Evolutionary conservation across 2,113 vertebrate genomes (phyloP).

Genomic region (Cygnus atratus): DNA sequence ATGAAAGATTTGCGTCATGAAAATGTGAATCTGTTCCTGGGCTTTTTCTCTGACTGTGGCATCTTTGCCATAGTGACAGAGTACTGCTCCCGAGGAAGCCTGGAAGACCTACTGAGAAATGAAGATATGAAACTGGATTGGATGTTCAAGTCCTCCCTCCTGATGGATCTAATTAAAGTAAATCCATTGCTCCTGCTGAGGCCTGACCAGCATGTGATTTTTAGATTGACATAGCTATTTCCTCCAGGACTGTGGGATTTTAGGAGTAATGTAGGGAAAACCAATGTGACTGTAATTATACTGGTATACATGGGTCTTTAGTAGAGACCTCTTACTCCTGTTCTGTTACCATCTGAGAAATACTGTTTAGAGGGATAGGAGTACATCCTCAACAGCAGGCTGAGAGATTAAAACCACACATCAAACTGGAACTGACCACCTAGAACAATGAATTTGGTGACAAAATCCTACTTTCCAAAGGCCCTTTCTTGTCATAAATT

Average conservation of each 20-base stretch:
- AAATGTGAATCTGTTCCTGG: constrained; percentile 90
- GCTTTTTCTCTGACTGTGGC: constrained; percentile 86
- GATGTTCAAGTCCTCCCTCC: constrained; percentile 95
- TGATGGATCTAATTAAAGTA: constrained; percentile 94
- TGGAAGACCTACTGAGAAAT: constrained; percentile 90
- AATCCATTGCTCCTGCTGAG: not conserved
- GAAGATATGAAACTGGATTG: constrained; percentile 91
- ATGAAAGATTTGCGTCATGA: constrained; percentile 92
- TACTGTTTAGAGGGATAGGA: not conserved
- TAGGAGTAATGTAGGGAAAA: not conserved
- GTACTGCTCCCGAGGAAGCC: constrained; percentile 89
- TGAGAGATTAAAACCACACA: not conserved
- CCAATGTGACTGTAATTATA: not conserved
- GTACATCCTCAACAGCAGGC: not conserved
- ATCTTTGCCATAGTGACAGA: constrained; percentile 89
- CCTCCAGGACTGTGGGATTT: not conserved
- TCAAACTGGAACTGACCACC: not conserved
- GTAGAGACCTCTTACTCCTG: not conserved
- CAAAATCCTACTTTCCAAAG: not conserved
- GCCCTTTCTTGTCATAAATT: not conserved
- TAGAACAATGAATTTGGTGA: not conserved
- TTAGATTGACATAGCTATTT: not conserved
- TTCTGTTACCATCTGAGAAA: not conserved
- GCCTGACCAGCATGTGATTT: not conserved
- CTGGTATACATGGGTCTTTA: not conserved